phyloP scores from a whole-genome alignment of 2,113 vertebrate genomes.

The Elaphurus davidianus region DNA sequence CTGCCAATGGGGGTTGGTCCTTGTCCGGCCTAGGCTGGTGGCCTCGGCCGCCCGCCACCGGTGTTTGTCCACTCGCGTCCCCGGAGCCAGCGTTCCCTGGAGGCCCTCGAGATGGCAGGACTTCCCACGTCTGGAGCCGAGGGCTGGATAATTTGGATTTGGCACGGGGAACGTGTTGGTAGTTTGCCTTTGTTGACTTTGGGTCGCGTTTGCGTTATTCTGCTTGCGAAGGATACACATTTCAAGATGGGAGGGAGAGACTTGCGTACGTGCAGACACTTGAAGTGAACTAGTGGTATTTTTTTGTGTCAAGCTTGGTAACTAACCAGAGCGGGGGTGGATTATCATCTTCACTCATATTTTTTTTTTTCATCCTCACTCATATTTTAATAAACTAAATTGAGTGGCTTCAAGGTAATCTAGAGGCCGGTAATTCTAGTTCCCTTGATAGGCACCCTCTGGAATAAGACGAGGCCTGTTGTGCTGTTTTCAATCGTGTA shows the following conservation, averaged over 20 bases:
- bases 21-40: fast-evolving
- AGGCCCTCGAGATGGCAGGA: background rate
- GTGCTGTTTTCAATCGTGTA: background rate
- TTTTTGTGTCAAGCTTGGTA: background rate
- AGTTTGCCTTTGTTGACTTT: background rate
- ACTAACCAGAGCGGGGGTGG: background rate
- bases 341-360: background rate
- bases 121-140: background rate
- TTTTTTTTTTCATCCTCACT: background rate
- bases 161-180: background rate
- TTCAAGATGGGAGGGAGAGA: background rate
- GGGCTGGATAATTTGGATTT: background rate
- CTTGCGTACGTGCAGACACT: background rate
- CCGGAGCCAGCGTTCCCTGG: background rate
- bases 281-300: background rate
- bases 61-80: background rate
- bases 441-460: background rate
- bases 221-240: background rate
- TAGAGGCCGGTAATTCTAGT: background rate
- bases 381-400: background rate
- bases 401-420: background rate
- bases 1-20: background rate
- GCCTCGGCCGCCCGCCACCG: background rate
- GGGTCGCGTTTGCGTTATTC: background rate
- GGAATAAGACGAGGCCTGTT: background rate